phyloP scores from a whole-genome alignment of 2,888 invertebrate genomes.

The Sarcophaga rosellei region DNA sequence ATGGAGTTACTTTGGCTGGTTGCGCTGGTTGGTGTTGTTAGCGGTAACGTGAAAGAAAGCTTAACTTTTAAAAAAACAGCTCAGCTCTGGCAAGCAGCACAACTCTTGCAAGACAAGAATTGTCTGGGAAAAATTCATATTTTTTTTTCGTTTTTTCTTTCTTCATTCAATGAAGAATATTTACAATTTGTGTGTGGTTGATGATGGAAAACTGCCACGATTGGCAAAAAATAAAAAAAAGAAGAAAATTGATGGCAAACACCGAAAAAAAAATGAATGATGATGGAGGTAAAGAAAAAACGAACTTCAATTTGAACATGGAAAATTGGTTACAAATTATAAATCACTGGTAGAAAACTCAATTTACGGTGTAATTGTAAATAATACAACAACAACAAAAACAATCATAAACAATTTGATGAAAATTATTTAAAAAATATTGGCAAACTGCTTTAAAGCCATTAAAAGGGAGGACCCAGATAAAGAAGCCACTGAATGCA shows the following conservation, averaged over 20 bases:
- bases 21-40: not conserved
- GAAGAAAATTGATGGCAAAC: conserved; percentile 42
- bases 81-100: conserved; percentile 5
- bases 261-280: not conserved
- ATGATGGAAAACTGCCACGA: conserved; percentile 15
- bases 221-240: not conserved
- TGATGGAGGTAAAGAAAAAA: not conserved
- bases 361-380: conserved; percentile 55
- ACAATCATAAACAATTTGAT: not conserved
- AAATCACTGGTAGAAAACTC: conserved; percentile 51
- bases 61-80: conserved; percentile 12
- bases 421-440: no score
- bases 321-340: conserved; percentile 63
- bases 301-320: conserved; percentile 22
- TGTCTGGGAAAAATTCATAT: conserved; percentile 30
- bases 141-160: not conserved
- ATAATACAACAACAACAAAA: conserved; percentile 18
- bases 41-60: not conserved
- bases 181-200: conserved; percentile 2
- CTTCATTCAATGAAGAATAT: conserved; percentile 10
- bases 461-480: not conserved
- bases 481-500: no score
- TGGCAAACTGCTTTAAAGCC: not conserved
- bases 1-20: conserved; percentile 5
- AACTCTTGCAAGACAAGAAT: conserved; percentile 1